Percentiles rank a stretch among this genome's conserved stretches.
Evolutionary conservation across 2,113 vertebrate genomes (phyloP).

Genomic region (Naja naja): DNA sequence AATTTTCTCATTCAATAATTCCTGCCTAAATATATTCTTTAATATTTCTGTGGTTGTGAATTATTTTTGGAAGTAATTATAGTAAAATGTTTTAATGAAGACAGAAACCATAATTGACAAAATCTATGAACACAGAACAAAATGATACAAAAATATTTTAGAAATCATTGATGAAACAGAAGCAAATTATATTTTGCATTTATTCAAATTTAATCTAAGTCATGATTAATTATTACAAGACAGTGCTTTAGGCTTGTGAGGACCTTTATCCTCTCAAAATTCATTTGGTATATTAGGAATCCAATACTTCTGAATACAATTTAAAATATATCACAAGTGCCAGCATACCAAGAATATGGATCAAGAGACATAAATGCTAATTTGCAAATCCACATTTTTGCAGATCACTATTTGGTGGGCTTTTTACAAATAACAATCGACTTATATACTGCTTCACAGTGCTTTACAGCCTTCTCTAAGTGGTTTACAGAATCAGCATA

Average conservation of each 20-base stretch:
- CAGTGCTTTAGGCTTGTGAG: not conserved
- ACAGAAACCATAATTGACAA: not conserved
- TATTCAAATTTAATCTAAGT: not conserved
- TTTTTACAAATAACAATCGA: not conserved
- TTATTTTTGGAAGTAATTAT: not conserved
- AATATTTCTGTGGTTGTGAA: not conserved
- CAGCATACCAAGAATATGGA: not conserved
- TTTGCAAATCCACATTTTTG: not conserved
- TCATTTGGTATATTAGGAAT: too few species aligned
- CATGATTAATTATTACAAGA: not conserved
- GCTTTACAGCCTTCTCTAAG: too few species aligned
- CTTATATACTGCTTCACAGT: too few species aligned
- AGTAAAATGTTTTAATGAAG: not conserved
- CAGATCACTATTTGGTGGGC: not conserved
- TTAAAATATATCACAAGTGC: not conserved
- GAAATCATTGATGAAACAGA: not conserved
- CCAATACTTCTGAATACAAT: not conserved
- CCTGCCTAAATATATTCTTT: not conserved
- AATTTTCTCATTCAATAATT: not conserved
- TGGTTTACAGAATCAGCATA: too few species aligned
- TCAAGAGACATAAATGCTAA: not conserved
- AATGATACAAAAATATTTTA: not conserved
- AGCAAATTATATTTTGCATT: not conserved
- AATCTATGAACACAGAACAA: not conserved
- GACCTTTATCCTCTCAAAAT: not conserved